A percentile compares a stretch with the other conserved stretches of the same genome.
Conservation (phyloP, 2,113 vertebrate species). For the Caretta caretta region DNA sequence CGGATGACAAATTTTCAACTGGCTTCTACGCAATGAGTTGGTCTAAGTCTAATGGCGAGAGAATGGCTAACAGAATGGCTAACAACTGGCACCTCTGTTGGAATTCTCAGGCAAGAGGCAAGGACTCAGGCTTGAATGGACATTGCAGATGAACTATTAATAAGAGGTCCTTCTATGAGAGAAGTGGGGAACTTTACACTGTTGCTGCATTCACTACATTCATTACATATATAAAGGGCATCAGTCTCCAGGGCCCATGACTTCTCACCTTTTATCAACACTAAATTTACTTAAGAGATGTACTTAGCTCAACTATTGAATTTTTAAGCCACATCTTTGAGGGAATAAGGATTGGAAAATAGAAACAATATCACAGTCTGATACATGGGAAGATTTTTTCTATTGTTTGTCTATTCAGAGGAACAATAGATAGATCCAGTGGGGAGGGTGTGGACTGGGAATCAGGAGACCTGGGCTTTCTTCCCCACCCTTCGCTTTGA, state of each 20-base stretch:
- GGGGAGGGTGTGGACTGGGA: too few relatives aligned
- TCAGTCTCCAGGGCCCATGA: background rate
- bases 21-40: background rate
- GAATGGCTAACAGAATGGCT: background rate
- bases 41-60: background rate
- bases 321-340: background rate
- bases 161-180: background rate
- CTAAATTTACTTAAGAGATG: background rate
- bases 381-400: conserved; percentile 39
- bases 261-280: background rate
- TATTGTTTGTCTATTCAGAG: background rate
- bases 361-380: conserved; percentile 65
- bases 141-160: background rate
- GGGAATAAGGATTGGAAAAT: conserved; percentile 58
- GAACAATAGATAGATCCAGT: background rate
- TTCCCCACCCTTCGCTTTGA: background rate
- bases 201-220: background rate
- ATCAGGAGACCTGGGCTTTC: background rate
- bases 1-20: background rate
- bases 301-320: background rate
- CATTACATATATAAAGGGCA: background rate
- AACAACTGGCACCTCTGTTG: background rate
- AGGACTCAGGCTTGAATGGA: background rate
- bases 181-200: background rate
- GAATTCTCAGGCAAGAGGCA: background rate